Conservation (phyloP, 2,113 vertebrate species). For the Cariama cristata region DNA sequence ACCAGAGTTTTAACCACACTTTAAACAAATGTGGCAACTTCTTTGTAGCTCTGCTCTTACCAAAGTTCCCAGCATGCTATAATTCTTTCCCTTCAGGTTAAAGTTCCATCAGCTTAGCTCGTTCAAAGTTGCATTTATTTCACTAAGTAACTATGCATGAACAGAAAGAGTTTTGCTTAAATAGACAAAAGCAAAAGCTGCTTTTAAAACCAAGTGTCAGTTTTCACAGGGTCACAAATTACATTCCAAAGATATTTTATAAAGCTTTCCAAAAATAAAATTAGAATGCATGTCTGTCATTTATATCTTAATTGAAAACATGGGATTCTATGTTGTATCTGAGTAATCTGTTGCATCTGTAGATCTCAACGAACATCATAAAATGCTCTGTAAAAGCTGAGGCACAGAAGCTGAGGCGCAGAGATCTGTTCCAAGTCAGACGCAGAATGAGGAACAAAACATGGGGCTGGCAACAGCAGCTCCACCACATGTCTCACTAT, state of each 20-base stretch:
- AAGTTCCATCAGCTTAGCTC: constrained; percentile 23
- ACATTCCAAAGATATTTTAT: constrained; percentile 48
- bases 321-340: not conserved
- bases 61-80: constrained; percentile 33
- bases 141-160: constrained; percentile 28
- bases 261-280: constrained; percentile 26
- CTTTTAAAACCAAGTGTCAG: constrained; percentile 32
- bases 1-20: constrained; percentile 54
- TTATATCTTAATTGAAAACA: constrained; percentile 49
- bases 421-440: not conserved
- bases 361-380: constrained; percentile 1
- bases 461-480: not conserved
- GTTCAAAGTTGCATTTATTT: constrained; percentile 59
- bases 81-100: constrained; percentile 53
- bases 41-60: constrained; percentile 56
- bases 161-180: constrained; percentile 42
- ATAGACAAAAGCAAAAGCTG: constrained; percentile 19
- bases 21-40: constrained; percentile 61
- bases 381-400: constrained; percentile 35
- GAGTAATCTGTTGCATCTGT: constrained; percentile 23
- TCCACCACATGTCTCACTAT: not conserved
- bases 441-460: not conserved
- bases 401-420: not conserved
- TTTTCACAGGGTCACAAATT: constrained; percentile 34
- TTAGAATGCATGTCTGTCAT: not conserved